A percentile compares a stretch with the other conserved stretches of the same genome.
phyloP scores from a whole-genome alignment of 2,888 invertebrate species.

The Pollenia griseotomentosa region DNA sequence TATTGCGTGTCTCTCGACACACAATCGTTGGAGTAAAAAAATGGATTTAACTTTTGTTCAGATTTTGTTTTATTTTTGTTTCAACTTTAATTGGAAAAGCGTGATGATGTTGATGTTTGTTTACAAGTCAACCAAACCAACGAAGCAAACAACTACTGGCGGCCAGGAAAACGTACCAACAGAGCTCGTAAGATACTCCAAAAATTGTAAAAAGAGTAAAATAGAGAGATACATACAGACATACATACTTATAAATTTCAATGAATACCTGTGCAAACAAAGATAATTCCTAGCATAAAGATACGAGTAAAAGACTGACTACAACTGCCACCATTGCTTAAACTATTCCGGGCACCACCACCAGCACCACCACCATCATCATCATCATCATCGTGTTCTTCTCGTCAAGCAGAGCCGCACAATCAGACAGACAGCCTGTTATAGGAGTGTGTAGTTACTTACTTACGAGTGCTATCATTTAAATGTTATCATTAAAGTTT shows the following conservation, averaged over 20 bases:
- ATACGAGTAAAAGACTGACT: conserved; percentile 34
- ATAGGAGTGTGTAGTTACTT: conserved; percentile 12
- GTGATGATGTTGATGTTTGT: conserved; percentile 73
- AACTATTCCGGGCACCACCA: conserved; percentile 33
- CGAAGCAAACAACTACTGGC: conserved; percentile 13
- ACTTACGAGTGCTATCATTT: conserved; percentile 54
- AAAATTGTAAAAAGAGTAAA: conserved; percentile 35
- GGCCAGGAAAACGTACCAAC: background rate
- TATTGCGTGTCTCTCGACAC: conserved; percentile 68
- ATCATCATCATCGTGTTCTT: conserved; percentile 23
- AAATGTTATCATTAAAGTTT: conserved; percentile 73
- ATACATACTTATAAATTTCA: conserved; percentile 64
- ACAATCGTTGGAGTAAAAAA: conserved; percentile 28
- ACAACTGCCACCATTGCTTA: conserved; percentile 26
- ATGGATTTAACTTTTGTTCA: conserved; percentile 8
- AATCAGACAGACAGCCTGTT: conserved; percentile 11
- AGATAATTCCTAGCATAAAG: conserved; percentile 60
- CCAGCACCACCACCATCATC: background rate
- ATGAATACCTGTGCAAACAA: conserved; percentile 73
- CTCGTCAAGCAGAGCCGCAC: conserved; percentile 22
- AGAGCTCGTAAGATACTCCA: background rate
- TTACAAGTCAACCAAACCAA: conserved; percentile 58
- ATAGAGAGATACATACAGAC: conserved; percentile 55
- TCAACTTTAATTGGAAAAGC: conserved; percentile 73
- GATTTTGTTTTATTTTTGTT: conserved; percentile 21